Percentiles rank a stretch among this genome's conserved stretches.
phyloP scores from a whole-genome alignment of 2,797 vertebrate genomes.

The Prionace glauca region DNA sequence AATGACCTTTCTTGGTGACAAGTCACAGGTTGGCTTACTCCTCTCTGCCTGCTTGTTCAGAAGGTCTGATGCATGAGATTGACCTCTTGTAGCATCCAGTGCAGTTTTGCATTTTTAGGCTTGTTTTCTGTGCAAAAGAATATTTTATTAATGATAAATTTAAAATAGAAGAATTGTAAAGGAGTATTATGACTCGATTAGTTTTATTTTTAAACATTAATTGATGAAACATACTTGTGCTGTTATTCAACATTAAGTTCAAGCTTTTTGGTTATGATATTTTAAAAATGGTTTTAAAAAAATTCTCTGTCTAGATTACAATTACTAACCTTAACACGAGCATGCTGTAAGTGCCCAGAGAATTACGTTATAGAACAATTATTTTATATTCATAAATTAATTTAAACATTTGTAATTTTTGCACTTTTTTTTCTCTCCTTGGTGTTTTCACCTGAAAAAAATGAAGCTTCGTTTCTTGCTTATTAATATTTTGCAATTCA shows the following conservation, averaged over 20 bases:
- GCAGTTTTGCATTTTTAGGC: not conserved
- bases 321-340: not conserved
- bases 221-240: conserved; percentile 16
- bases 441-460: conserved; percentile 36
- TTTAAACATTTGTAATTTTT: conserved; percentile 15
- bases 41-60: not conserved
- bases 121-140: conserved; percentile 8
- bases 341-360: not conserved
- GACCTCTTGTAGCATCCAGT: not conserved
- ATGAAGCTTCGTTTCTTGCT: conserved; percentile 24
- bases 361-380: not conserved
- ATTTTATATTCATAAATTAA: conserved; percentile 24
- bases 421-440: conserved; percentile 25
- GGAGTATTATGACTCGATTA: not conserved
- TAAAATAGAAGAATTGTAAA: not conserved
- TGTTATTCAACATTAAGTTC: not conserved
- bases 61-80: not conserved
- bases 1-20: not conserved
- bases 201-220: not conserved
- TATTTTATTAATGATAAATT: not conserved
- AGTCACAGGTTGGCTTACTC: not conserved
- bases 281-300: not conserved
- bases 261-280: conserved; percentile 5
- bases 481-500: conserved; percentile 36
- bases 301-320: not conserved